Percentiles rank a stretch among this genome's conserved stretches.
Conservation (phyloP, 1,140 invertebrate species). For the Drosophila santomea region DNA sequence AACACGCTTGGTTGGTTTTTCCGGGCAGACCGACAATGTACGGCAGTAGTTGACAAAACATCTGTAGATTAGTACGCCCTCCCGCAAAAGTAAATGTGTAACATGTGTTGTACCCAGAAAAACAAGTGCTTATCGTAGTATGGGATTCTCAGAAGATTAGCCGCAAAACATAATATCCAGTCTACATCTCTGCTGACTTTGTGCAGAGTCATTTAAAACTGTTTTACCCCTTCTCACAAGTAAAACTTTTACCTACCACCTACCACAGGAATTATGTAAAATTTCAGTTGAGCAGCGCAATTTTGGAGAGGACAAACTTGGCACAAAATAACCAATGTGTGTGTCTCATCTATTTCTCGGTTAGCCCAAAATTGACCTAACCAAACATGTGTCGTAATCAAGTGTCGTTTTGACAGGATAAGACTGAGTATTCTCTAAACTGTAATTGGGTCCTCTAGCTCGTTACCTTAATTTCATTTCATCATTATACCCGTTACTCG, state of each 20-base stretch:
- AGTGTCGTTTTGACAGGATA: too few species aligned
- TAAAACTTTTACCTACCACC: not conserved
- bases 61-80: conserved; percentile 34
- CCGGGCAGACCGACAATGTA: conserved; percentile 25
- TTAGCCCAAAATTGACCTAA: too few species aligned
- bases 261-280: not conserved
- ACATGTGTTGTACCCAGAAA: conserved; percentile 39
- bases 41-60: conserved; percentile 42
- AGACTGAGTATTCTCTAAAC: too few species aligned
- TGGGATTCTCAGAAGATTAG: conserved; percentile 11
- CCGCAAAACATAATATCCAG: conserved; percentile 5
- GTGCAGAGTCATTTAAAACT: conserved; percentile 37
- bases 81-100: conserved; percentile 4
- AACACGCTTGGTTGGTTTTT: conserved; percentile 40
- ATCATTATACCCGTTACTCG: too few species aligned
- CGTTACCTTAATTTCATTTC: too few species aligned
- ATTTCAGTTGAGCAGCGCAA: conserved; percentile 7
- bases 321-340: conserved; percentile 19
- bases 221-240: not conserved
- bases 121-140: conserved; percentile 23
- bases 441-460: too few species aligned
- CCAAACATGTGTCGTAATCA: too few species aligned
- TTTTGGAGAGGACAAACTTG: conserved; percentile 7
- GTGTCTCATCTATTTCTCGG: too few species aligned
- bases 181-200: conserved; percentile 15